These are phyloP conservation scores for Zootoca vivipara DNA, from an alignment of 2,113 vertebrate species.

Conservation along the genomic window DNA sequence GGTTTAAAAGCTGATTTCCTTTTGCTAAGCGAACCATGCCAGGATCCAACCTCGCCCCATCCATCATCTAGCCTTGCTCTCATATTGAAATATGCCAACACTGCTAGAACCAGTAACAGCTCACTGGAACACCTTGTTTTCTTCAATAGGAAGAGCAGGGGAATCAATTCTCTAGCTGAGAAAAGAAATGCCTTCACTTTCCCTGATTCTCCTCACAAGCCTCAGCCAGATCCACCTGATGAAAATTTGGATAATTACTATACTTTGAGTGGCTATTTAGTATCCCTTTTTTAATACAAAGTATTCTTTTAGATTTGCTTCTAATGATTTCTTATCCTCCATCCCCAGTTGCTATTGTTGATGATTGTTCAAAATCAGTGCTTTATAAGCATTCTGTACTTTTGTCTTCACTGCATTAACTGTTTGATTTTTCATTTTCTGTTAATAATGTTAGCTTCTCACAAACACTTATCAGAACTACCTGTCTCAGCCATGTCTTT, in stretches of 20 bases:
- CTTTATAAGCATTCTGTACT: slow-evolving; percentile 30
- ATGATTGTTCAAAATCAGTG: slow-evolving; percentile 47
- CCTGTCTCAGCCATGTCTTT: slow-evolving; percentile 31
- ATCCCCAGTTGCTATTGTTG: background rate
- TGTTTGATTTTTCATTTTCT: slow-evolving; percentile 64
- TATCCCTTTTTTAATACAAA: slow-evolving; percentile 35
- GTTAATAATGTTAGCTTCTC: slow-evolving; percentile 57
- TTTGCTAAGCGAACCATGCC: background rate
- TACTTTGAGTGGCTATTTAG: slow-evolving; percentile 34
- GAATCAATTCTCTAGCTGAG: slow-evolving; percentile 18
- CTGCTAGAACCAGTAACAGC: background rate
- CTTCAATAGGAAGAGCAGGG: background rate
- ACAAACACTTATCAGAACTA: slow-evolving; percentile 36
- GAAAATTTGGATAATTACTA: background rate
- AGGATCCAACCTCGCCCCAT: background rate
- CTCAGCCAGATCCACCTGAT: slow-evolving; percentile 6
- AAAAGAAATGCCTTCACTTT: slow-evolving; percentile 29
- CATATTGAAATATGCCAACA: background rate
- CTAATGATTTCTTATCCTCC: slow-evolving; percentile 12
- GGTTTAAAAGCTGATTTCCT: slow-evolving; percentile 38
- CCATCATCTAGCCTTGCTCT: background rate
- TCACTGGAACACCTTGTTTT: background rate
- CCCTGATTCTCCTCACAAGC: slow-evolving; percentile 18
- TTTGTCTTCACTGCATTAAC: slow-evolving; percentile 60
- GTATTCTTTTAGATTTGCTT: slow-evolving; percentile 32